Conservation (phyloP, 2,113 vertebrate genomes). For the Amphiprion percula region DNA sequence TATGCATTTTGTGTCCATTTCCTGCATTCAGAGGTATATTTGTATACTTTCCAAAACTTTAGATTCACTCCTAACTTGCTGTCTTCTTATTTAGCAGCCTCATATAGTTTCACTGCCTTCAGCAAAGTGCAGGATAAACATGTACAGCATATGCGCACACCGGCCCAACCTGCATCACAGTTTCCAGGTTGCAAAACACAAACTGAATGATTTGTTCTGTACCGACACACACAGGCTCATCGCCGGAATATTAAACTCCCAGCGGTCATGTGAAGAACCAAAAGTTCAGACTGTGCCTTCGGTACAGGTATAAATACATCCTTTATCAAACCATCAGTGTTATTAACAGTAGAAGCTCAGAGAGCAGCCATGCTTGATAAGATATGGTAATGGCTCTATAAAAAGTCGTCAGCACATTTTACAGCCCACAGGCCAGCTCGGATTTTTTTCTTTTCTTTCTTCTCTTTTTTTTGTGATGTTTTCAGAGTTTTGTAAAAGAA, state of each 20-base stretch:
- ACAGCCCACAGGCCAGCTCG: background rate
- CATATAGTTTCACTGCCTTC: conserved; percentile 27
- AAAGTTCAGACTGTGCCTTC: conserved; percentile 5
- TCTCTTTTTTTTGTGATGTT: background rate
- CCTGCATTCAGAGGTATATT: background rate
- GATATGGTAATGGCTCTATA: conserved; percentile 8
- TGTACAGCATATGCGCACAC: conserved; percentile 27
- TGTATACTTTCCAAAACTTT: background rate
- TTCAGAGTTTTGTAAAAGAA: background rate
- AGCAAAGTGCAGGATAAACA: conserved; percentile 39
- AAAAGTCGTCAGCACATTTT: background rate
- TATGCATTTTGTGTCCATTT: background rate
- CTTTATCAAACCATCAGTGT: conserved; percentile 28
- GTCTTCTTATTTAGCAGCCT: conserved; percentile 14
- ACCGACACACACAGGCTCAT: background rate
- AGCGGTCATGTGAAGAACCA: conserved; percentile 13
- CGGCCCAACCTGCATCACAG: background rate
- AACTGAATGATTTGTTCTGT: background rate
- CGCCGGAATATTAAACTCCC: conserved; percentile 17
- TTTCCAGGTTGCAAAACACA: background rate
- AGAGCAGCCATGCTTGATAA: conserved; percentile 38
- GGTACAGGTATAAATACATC: conserved; percentile 21
- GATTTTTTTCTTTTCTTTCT: background rate
- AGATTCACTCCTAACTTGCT: conserved; percentile 25
- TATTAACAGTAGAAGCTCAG: conserved; percentile 25